phyloP scores from a whole-genome alignment of 35 echinoderm and acorn worm species.

The Patiria miniata region DNA sequence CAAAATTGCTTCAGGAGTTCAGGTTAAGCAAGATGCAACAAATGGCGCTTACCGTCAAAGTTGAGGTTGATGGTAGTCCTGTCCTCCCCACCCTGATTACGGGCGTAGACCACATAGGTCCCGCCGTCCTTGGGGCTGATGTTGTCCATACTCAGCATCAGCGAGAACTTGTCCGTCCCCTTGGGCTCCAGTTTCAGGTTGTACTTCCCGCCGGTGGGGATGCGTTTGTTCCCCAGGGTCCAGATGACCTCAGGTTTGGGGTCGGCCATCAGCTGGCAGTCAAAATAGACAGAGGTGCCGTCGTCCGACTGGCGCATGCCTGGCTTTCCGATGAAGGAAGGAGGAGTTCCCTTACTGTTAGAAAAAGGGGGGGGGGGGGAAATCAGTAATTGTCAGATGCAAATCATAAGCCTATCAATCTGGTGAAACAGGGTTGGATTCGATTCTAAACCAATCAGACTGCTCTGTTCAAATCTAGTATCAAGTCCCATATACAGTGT shows the following conservation, averaged over 20 bases:
- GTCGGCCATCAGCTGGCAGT: conserved; percentile 57
- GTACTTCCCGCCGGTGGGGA: conserved; percentile 74
- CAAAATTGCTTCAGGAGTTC: too few relatives aligned
- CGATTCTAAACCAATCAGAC: too few relatives aligned
- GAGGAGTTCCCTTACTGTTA: conserved; percentile 25
- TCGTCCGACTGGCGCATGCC: conserved; percentile 86
- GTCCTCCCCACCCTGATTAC: conserved; percentile 59
- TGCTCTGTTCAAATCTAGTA: too few relatives aligned
- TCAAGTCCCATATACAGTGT: too few relatives aligned
- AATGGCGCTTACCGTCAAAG: conserved; percentile 86
- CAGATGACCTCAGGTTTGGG: conserved; percentile 72
- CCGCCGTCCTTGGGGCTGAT: conserved; percentile 89
- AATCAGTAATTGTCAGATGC: background rate
- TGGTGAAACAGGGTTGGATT: too few relatives aligned
- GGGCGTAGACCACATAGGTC: conserved; percentile 65
- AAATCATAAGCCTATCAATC: too few relatives aligned
- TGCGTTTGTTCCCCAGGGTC: conserved; percentile 53
- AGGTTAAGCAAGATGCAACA: too few relatives aligned
- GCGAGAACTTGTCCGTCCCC: conserved; percentile 48
- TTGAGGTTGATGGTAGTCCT: conserved; percentile 92
- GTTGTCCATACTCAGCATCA: conserved; percentile 70
- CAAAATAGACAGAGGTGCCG: conserved; percentile 76
- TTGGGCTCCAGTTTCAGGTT: conserved; percentile 58
- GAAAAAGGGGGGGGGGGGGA: background rate
- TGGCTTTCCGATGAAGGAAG: conserved; percentile 75